Evolutionary conservation across 2,888 invertebrate genomes (phyloP).

Genomic region (Tinea trinotella): DNA sequence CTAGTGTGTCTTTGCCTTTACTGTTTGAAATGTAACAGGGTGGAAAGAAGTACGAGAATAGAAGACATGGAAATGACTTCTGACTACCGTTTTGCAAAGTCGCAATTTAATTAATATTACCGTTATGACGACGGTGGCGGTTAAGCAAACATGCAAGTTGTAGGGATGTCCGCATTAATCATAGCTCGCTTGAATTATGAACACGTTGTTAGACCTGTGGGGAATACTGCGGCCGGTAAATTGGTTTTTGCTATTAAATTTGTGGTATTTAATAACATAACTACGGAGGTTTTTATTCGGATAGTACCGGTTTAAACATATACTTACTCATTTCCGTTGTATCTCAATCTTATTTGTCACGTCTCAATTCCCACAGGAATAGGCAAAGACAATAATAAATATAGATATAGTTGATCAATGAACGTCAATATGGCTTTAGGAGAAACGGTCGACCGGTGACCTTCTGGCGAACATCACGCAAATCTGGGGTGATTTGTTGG

Average conservation of each 20-base stretch:
- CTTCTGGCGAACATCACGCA: too few species aligned
- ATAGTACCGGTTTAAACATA: background rate
- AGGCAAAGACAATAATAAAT: background rate
- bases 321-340: too few species aligned
- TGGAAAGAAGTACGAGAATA: conserved; percentile 3
- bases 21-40: conserved; percentile 1
- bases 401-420: too few species aligned
- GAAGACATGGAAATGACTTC: conserved; percentile 9
- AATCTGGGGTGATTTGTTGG: too few species aligned
- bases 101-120: conserved; percentile 17
- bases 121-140: conserved; percentile 13
- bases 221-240: conserved; percentile 12
- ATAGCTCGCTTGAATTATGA: conserved; percentile 17
- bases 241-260: conserved; percentile 13
- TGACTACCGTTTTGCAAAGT: conserved; percentile 16
- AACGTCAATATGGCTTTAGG: too few species aligned
- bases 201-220: conserved; percentile 13
- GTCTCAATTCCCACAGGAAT: too few species aligned
- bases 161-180: conserved; percentile 18
- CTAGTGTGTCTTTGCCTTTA: background rate
- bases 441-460: too few species aligned
- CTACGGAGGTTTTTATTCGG: conserved; percentile 1
- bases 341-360: too few species aligned
- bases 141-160: conserved; percentile 17
- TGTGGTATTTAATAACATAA: conserved; percentile 4